These are phyloP conservation scores for Pluvianellus socialis DNA, from an alignment of 2,113 vertebrate species.

Conservation along the genomic window DNA sequence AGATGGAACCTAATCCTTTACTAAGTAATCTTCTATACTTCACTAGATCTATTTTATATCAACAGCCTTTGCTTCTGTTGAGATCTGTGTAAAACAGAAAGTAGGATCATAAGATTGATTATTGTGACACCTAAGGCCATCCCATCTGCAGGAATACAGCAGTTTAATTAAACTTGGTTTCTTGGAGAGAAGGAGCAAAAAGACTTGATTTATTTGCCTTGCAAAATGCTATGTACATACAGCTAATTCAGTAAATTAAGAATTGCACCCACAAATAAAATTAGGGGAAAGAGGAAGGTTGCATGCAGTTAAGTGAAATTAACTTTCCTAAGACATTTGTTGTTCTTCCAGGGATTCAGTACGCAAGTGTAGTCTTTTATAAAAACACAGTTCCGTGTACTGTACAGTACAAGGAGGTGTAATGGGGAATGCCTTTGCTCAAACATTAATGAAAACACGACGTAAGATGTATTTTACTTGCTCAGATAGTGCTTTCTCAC, in stretches of 20 bases:
- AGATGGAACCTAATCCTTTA: conserved; percentile 43
- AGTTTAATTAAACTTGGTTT: background rate
- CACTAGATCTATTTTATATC: background rate
- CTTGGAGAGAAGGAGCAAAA: background rate
- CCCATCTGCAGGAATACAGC: background rate
- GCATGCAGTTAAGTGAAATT: background rate
- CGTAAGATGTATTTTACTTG: background rate
- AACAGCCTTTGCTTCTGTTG: conserved; percentile 1
- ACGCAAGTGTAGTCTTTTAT: background rate
- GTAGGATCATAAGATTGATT: background rate
- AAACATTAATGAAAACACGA: background rate
- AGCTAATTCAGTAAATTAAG: background rate
- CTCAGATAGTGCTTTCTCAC: background rate
- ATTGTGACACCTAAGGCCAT: background rate
- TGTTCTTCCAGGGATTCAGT: background rate
- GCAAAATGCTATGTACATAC: background rate
- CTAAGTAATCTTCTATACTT: conserved; percentile 29
- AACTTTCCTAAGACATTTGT: background rate
- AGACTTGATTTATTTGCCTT: background rate
- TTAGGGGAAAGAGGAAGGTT: background rate
- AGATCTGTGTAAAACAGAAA: conserved; percentile 3
- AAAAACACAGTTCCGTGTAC: background rate
- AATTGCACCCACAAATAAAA: background rate
- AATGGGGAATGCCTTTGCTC: background rate
- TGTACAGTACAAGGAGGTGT: background rate